Evolutionary conservation across 2,888 invertebrate genomes (phyloP), one percentile per base, ranked within the genome.

Genomic region (Meghimatium bilineatum): DNA sequence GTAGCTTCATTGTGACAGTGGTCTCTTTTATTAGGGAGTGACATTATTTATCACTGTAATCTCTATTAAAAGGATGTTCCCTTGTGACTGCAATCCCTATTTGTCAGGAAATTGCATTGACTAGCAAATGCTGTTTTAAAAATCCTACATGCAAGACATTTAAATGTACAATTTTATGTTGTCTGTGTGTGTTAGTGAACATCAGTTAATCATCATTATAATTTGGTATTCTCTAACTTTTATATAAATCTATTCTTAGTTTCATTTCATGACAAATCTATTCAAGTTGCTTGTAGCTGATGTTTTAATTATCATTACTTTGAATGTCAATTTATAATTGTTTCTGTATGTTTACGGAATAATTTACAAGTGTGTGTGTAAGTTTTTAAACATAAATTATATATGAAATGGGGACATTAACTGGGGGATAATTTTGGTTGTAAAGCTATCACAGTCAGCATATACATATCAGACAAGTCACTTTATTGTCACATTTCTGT

Each of bases 401-500:
- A 32, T 17, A 32, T 17, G 29, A 20, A n/a, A 5, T 63, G 63
- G 10, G 32, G 29, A 66, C 23, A 23, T 29, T 66, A 66, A 66
- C 5, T 63, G 26, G 56, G 23, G 23, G 8, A 29, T 66, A 32
- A 66, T 14, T 32, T 29, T 66, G 29, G 17, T 66, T 32, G 8
- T 29, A 66, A 66, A 32, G 66, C 66, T 32, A 66, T 66, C 66
- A 66, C 66, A 66, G 44, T 72, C 72, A 72, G 2, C 38, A 44
- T 44, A 44, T 44, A 72, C 72, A 72, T 72, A 72, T 72, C 72
- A 72, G 72, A 72, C 72, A 72, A 44, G 0, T n/a, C n/a, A 72
- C n/a, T 38, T 23, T 23, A 38, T 14, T 5, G 5, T 29, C 10
- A 66, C 17, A 32, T 66, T 63, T 23, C 14, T 66, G 34, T 66